A percentile compares a stretch with the other conserved stretches of the same genome.
phyloP scores from a whole-genome alignment of 37 sponge, comb jelly and placozoan species.

The Spongilla lacustris region DNA sequence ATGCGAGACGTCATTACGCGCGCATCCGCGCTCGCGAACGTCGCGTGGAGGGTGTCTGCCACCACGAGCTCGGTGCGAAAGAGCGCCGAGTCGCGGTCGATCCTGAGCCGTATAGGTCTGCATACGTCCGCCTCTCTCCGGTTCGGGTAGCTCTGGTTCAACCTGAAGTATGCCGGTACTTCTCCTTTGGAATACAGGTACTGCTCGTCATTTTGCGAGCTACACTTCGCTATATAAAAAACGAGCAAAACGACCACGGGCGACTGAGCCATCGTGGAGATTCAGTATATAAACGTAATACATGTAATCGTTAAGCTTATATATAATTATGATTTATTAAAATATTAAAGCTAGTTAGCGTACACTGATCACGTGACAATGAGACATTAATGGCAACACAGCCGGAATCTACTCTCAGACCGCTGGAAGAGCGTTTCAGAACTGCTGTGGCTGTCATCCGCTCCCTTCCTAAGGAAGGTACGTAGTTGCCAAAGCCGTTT shows the following conservation, averaged over 20 bases:
- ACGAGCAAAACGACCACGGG: background rate
- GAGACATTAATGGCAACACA: background rate
- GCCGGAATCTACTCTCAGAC: background rate
- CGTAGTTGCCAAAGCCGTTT: background rate
- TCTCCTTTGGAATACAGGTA: slow-evolving; percentile 42
- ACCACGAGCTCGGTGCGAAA: slow-evolving; percentile 45
- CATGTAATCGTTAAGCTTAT: too few relatives aligned
- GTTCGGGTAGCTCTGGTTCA: slow-evolving; percentile 61
- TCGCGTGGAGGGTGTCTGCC: slow-evolving; percentile 21
- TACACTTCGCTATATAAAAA: background rate
- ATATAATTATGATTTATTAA: too few relatives aligned
- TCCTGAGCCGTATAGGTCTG: slow-evolving; percentile 68
- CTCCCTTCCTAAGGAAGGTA: slow-evolving; percentile 77
- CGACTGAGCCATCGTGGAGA: background rate
- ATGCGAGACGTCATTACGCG: slow-evolving; percentile 68
- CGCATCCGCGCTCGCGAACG: slow-evolving; percentile 50
- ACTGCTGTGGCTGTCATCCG: slow-evolving; percentile 62
- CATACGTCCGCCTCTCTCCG: slow-evolving; percentile 68
- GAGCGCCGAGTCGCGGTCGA: slow-evolving; percentile 65
- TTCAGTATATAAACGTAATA: too few relatives aligned
- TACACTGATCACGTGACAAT: background rate
- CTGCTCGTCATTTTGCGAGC: background rate
- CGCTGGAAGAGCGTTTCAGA: slow-evolving; percentile 55
- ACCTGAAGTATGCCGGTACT: slow-evolving; percentile 30
- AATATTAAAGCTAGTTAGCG: too few relatives aligned